Conservation (phyloP, 2,797 vertebrate species). For the Gambelia wislizenii region DNA sequence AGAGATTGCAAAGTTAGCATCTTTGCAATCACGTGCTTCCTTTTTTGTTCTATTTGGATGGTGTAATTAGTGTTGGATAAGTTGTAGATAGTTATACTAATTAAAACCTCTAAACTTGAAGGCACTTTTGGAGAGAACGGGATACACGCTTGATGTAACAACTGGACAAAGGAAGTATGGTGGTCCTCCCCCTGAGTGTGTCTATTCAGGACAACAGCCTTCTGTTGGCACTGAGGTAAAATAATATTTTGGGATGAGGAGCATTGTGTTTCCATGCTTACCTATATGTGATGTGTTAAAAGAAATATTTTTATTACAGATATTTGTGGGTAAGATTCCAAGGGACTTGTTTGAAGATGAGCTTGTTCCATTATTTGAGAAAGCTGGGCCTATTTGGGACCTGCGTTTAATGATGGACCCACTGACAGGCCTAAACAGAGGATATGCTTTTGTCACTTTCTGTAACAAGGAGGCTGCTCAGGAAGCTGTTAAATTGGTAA, state of each 20-base stretch:
- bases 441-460: slow-evolving; percentile 99
- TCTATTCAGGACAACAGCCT: slow-evolving; percentile 91
- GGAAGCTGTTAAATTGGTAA: slow-evolving; percentile 97
- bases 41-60: background rate
- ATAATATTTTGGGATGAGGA: slow-evolving; percentile 37
- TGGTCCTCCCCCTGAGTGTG: slow-evolving; percentile 91
- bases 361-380: slow-evolving; percentile 98
- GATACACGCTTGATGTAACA: slow-evolving; percentile 96
- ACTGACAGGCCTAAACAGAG: slow-evolving; percentile 96
- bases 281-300: slow-evolving; percentile 46
- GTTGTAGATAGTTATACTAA: background rate
- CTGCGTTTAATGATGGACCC: slow-evolving; percentile 99
- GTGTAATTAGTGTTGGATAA: slow-evolving; percentile 15
- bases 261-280: slow-evolving; percentile 17
- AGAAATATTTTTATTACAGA: slow-evolving; percentile 80
- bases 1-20: too few species aligned
- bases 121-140: slow-evolving; percentile 93
- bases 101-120: slow-evolving; percentile 67
- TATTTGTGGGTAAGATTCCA: slow-evolving; percentile 99
- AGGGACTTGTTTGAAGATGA: slow-evolving; percentile 99
- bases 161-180: slow-evolving; percentile 97
- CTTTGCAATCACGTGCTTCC: background rate
- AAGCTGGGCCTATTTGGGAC: slow-evolving; percentile 98
- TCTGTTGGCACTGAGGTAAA: slow-evolving; percentile 93
- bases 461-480: slow-evolving; percentile 99